phyloP scores from a whole-genome alignment of 2,888 invertebrate species.

The Tholera decimalis region DNA sequence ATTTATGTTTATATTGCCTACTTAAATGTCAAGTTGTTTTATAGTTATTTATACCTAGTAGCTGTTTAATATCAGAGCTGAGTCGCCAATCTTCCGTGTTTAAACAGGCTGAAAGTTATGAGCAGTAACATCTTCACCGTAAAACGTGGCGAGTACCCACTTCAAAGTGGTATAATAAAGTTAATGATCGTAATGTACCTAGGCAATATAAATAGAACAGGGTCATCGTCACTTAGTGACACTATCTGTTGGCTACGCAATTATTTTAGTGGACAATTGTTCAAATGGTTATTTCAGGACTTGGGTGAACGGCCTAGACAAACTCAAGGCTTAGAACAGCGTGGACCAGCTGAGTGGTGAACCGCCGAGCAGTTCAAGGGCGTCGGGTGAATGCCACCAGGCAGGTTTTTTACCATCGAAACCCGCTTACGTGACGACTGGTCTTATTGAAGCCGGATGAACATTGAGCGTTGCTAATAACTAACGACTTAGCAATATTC shows the following conservation, averaged over 20 bases:
- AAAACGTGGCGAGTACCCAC: slow-evolving; percentile 67
- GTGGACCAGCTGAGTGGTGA: slow-evolving; percentile 86
- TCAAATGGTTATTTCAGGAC: slow-evolving; percentile 73
- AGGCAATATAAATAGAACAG: slow-evolving; percentile 56
- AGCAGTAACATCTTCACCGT: slow-evolving; percentile 68
- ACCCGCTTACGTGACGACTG: slow-evolving; percentile 83
- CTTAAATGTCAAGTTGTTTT: slow-evolving; percentile 62
- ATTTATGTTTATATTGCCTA: slow-evolving; percentile 61
- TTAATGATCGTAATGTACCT: slow-evolving; percentile 68
- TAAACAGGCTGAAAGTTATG: slow-evolving; percentile 63
- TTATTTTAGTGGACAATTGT: slow-evolving; percentile 69
- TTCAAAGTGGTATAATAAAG: slow-evolving; percentile 71
- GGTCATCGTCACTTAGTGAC: slow-evolving; percentile 66
- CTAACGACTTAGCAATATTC: slow-evolving; percentile 67
- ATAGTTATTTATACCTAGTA: slow-evolving; percentile 51
- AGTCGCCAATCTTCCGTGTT: slow-evolving; percentile 59
- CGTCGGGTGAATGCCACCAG: slow-evolving; percentile 89
- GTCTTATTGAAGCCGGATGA: slow-evolving; percentile 84
- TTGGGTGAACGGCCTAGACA: slow-evolving; percentile 87
- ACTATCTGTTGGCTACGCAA: slow-evolving; percentile 59
- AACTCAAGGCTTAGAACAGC: slow-evolving; percentile 85
- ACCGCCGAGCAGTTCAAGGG: slow-evolving; percentile 88
- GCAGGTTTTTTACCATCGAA: slow-evolving; percentile 84
- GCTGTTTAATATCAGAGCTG: slow-evolving; percentile 41
- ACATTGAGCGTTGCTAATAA: slow-evolving; percentile 76